Base-by-base conservation (phyloP, 2,797 vertebrate genomes). In the Labroides dimidiatus region DNA sequence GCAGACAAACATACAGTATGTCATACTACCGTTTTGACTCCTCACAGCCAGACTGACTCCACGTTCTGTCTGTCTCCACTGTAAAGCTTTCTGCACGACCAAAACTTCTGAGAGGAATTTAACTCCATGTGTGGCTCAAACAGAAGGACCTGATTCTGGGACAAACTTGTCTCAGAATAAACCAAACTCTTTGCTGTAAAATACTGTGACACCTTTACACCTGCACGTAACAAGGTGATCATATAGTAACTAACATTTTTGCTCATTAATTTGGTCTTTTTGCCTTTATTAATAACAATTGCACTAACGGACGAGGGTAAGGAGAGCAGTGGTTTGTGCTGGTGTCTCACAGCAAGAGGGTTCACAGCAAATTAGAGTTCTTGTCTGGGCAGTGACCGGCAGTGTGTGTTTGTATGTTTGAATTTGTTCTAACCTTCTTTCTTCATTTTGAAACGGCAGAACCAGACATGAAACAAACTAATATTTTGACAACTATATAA, bases 1-100 rank as follows among this genome's bases (percentile, higher is more conserved):
- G 66, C 56, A 76, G 65, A 66, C 64, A 65, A 77, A 79, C 82
- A 51, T 45, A 84, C 87, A 81, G 61, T 80, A 69, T 77, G 87
- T 92, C 89, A 90, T 88, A 48, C 73, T 80, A 78, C 82, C 80
- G 55, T 87, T 91, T 90, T 89, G 85, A 90, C 66, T 80, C 72
- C 64, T 68, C 50, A 27, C 74, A 87, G 85, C 74, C 86, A 87
- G 85, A 82, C 89, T 83, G 88, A 84, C 89, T 90, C 82, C 78
- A 80, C 13, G 49, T 67, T 63, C 43, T 65, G 78, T 75, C 73
- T 74, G 67, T 52, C 77, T 74, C 69, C 60, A 66, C 57, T 67
- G 67, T 51, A 71, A 74, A 69, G 41, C 47, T 20, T 61, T 60
- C 49, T 55, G 63, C 77, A 78, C 60, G 24, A 76, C 70, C 39